Evolutionary conservation across 1,140 invertebrate species (phyloP).

Genomic region (Papilio glaucus): DNA sequence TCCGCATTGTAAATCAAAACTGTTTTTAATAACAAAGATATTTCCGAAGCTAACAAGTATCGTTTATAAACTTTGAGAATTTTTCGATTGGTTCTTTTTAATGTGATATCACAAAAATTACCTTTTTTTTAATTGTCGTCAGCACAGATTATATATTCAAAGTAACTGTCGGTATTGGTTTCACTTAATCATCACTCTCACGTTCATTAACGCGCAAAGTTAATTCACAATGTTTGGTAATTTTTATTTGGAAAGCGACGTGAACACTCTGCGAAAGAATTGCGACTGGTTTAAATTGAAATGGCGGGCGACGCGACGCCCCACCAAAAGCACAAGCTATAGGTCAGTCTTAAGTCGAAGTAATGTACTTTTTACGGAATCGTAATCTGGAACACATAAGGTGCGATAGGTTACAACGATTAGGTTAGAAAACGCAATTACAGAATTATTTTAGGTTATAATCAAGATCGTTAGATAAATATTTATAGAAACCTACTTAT

Average conservation of each 20-base stretch:
- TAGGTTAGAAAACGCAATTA: background rate
- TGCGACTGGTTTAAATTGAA: conserved; percentile 60
- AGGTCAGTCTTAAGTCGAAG: conserved; percentile 53
- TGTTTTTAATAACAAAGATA: conserved; percentile 20
- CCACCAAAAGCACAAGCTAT: conserved; percentile 51
- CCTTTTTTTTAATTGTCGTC: conserved; percentile 9
- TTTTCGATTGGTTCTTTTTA: background rate
- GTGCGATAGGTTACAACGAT: conserved; percentile 6
- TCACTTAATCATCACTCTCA: conserved; percentile 71
- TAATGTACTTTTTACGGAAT: conserved; percentile 33
- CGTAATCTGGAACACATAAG: conserved; percentile 45
- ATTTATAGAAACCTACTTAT: background rate
- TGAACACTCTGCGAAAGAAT: conserved; percentile 44
- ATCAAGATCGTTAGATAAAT: background rate
- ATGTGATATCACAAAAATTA: background rate
- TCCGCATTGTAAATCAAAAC: background rate
- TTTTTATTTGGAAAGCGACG: conserved; percentile 9
- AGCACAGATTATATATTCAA: background rate
- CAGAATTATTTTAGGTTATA: background rate
- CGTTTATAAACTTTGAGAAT: conserved; percentile 3
- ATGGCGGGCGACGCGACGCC: conserved; percentile 54
- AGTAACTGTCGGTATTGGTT: conserved; percentile 42
- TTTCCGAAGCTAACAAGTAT: background rate
- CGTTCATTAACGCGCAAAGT: conserved; percentile 48
- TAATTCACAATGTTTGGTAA: conserved; percentile 41